These are phyloP conservation scores for Hipparchia sbordonii DNA, from an alignment of 2,888 invertebrate genomes.

Conservation along the genomic window DNA sequence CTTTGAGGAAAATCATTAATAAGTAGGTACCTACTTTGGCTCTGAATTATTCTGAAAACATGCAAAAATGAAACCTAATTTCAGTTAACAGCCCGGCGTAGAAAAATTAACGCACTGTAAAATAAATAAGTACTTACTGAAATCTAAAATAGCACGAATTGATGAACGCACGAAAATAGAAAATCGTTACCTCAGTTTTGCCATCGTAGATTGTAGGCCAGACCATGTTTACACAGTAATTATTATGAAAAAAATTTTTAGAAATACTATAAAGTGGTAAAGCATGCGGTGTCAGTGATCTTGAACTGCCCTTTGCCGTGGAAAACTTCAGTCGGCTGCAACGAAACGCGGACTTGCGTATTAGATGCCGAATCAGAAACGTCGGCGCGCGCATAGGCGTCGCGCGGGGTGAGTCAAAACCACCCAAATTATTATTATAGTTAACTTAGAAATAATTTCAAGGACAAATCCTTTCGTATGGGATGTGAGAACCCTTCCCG, in stretches of 20 bases:
- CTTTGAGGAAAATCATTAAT: neutral
- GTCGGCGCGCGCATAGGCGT: constrained; percentile 69
- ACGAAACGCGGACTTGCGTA: constrained; percentile 70
- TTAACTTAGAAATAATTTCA: neutral
- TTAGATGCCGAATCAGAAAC: constrained; percentile 59
- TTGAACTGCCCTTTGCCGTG: constrained; percentile 81
- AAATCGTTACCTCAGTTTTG: constrained; percentile 48
- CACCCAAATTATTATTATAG: constrained; percentile 18
- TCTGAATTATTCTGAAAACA: neutral
- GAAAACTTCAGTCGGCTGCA: constrained; percentile 70
- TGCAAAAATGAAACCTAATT: neutral
- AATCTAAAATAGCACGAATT: constrained; percentile 23
- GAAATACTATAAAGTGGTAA: constrained; percentile 60
- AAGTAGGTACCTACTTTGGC: neutral
- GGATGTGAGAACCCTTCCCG: neutral
- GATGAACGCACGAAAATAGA: constrained; percentile 32
- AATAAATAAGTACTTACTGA: neutral
- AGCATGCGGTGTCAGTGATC: constrained; percentile 72
- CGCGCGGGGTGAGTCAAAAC: constrained; percentile 56
- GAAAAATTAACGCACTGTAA: neutral
- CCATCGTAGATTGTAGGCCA: constrained; percentile 49
- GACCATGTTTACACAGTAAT: constrained; percentile 61
- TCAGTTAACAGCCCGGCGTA: neutral
- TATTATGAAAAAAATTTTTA: constrained; percentile 56
- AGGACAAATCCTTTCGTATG: constrained; percentile 1